Conservation (phyloP, 2,797 vertebrate genomes). For the Pelobates cultripes region DNA sequence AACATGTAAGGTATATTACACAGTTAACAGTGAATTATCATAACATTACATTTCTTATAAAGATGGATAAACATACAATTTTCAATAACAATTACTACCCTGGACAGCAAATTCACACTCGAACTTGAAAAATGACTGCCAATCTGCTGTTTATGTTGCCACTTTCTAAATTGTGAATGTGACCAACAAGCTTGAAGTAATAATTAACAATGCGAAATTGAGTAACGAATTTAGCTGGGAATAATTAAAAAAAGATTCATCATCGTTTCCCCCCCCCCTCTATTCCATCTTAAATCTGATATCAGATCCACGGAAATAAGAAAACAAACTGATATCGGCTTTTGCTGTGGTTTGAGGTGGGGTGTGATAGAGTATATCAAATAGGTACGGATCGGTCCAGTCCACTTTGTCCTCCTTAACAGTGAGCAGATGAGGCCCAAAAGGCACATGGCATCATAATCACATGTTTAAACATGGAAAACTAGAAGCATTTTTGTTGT, state of each 20-base stretch:
- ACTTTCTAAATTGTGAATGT: not conserved
- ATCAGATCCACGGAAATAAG: not conserved
- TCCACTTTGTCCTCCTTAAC: not conserved
- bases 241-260: constrained; percentile 2
- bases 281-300: not conserved
- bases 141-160: constrained; percentile 7
- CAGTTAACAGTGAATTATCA: no score
- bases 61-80: no score
- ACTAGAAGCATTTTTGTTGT: not conserved
- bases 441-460: not conserved
- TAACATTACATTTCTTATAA: no score
- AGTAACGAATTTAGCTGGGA: constrained; percentile 1
- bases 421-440: not conserved
- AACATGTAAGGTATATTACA: not conserved
- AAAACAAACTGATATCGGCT: constrained; percentile 26
- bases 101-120: not conserved
- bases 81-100: not conserved
- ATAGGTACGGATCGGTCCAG: constrained; percentile 14
- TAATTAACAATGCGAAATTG: constrained; percentile 14
- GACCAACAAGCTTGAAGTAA: constrained; percentile 4
- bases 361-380: constrained; percentile 25
- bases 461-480: constrained; percentile 10
- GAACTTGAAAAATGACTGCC: not conserved
- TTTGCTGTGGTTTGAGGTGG: constrained; percentile 2
- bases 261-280: no score